A percentile compares a stretch with the other conserved stretches of the same genome.
Evolutionary conservation across 2,888 invertebrate species (phyloP).

Genomic region (Acrobasis repandana): DNA sequence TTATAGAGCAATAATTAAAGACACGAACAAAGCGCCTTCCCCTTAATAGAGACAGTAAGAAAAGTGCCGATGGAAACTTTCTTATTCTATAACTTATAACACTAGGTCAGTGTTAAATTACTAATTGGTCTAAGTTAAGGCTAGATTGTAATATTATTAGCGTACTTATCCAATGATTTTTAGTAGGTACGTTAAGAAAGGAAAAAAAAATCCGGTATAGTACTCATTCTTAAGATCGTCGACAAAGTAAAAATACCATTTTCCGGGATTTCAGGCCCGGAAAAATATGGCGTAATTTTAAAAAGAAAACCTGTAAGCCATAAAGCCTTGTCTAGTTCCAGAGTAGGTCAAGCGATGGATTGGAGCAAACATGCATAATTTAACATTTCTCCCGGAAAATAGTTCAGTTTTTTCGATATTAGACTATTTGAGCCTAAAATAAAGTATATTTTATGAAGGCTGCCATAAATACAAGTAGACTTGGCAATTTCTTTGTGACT

Average conservation of each 20-base stretch:
- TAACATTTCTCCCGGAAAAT: slow-evolving; percentile 18
- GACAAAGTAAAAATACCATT: slow-evolving; percentile 18
- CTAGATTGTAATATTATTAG: too few relatives aligned
- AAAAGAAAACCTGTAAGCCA: slow-evolving; percentile 30
- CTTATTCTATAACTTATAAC: too few relatives aligned
- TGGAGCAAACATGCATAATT: slow-evolving; percentile 28
- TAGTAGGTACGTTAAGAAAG: too few relatives aligned
- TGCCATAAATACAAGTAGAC: background rate
- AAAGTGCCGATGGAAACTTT: too few relatives aligned
- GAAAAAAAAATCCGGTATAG: too few relatives aligned
- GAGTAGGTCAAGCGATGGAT: slow-evolving; percentile 32
- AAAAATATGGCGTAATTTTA: slow-evolving; percentile 32
- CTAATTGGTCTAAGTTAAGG: too few relatives aligned
- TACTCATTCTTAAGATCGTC: background rate
- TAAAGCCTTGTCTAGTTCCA: slow-evolving; percentile 27
- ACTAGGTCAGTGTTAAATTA: too few relatives aligned
- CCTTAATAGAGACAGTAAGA: too few relatives aligned
- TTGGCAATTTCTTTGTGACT: background rate
- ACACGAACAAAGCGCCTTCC: too few relatives aligned
- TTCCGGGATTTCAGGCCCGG: slow-evolving; percentile 12
- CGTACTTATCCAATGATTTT: too few relatives aligned
- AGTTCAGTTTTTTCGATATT: slow-evolving; percentile 20
- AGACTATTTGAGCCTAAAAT: slow-evolving; percentile 3
- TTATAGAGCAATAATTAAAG: too few relatives aligned
- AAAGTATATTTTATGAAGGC: background rate